Evolutionary conservation across 1,140 invertebrate genomes (phyloP).

Genomic region (fruit fly (Drosophila melanogaster)): Release_6_plus_ISO1_MT NT_033779.5:16937501-16938000

Average conservation of each 20-base stretch:
- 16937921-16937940: constrained; percentile 24
- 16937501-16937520: constrained; percentile 63
- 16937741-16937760: constrained; percentile 82
- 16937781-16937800: constrained; percentile 83
- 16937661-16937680: constrained; percentile 44
- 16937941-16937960: not conserved
- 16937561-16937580: constrained; percentile 41
- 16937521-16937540: constrained; percentile 82
- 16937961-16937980: constrained; percentile 61
- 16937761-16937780: constrained; percentile 84
- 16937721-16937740: constrained; percentile 58
- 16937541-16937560: constrained; percentile 48
- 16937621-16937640: not conserved
- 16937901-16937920: constrained; percentile 66
- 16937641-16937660: constrained; percentile 38
- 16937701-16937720: constrained; percentile 12
- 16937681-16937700: constrained; percentile 54
- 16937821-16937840: constrained; percentile 27
- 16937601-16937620: constrained; percentile 12
- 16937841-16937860: constrained; percentile 9
- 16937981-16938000: constrained; percentile 77
- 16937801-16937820: constrained; percentile 72
- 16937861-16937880: not conserved
- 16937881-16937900: constrained; percentile 77
- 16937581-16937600: constrained; percentile 20